Conservation (phyloP, 1,140 invertebrate species). For the Nilaparvata lugens region DNA sequence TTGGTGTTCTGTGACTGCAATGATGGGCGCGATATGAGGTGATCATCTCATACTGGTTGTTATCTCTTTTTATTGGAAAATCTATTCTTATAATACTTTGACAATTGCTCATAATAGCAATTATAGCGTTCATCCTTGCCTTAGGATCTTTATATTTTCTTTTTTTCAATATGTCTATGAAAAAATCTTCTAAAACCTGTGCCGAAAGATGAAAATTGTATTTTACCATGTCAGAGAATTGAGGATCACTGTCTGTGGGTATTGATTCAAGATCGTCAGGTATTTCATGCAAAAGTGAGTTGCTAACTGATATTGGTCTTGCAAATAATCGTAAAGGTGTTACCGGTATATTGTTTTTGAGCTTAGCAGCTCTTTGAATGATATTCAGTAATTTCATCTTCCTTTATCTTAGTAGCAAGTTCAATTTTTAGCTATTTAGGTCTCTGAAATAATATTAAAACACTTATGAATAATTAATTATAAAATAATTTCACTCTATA, state of each 20-base stretch:
- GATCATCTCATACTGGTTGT: constrained; percentile 69
- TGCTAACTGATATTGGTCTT: too few relatives aligned
- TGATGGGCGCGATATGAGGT: constrained; percentile 77
- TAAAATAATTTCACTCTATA: too few relatives aligned
- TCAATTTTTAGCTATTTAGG: too few relatives aligned
- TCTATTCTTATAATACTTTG: constrained; percentile 62
- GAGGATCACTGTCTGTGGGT: not conserved
- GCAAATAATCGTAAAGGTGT: too few relatives aligned
- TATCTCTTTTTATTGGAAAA: constrained; percentile 69
- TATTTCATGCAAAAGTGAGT: too few relatives aligned
- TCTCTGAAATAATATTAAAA: too few relatives aligned
- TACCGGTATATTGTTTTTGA: too few relatives aligned
- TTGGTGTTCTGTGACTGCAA: constrained; percentile 66
- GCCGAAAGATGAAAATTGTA: constrained; percentile 13
- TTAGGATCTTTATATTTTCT: constrained; percentile 47
- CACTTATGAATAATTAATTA: too few relatives aligned
- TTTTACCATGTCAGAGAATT: constrained; percentile 13
- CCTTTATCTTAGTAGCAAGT: too few relatives aligned
- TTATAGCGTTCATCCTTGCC: constrained; percentile 53
- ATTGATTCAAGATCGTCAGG: too few relatives aligned
- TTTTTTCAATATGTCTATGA: constrained; percentile 20
- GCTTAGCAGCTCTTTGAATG: too few relatives aligned
- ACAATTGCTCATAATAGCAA: constrained; percentile 63
- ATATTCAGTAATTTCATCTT: too few relatives aligned
- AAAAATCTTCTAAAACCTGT: constrained; percentile 13